Evolutionary conservation across 2,113 vertebrate species (phyloP).

Genomic region (Odocoileus hemionus): DNA sequence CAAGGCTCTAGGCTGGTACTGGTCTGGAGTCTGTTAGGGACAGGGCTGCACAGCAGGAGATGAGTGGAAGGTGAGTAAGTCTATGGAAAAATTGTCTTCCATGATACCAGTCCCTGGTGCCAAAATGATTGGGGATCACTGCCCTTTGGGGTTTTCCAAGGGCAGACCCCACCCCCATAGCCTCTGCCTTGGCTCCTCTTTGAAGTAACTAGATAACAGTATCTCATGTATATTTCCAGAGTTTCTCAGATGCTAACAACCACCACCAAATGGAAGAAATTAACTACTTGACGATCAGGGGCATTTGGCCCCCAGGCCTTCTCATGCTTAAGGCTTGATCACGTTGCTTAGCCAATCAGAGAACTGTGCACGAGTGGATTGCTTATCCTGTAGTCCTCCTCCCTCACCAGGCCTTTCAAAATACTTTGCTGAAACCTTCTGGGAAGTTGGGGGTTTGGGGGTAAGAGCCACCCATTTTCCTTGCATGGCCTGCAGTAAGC

Average conservation of each 20-base stretch:
- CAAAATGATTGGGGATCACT: neutral
- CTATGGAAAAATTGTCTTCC: neutral
- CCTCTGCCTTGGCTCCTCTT: neutral
- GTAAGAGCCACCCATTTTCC: fast-evolving
- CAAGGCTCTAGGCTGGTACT: neutral
- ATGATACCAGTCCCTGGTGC: neutral
- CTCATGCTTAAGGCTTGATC: neutral
- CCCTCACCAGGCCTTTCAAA: neutral
- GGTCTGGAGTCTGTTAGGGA: neutral
- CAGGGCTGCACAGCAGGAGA: neutral
- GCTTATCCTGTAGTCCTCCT: neutral
- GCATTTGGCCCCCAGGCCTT: neutral
- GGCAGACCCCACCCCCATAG: neutral
- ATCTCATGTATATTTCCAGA: neutral
- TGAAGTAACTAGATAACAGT: neutral
- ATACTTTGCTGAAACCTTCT: neutral
- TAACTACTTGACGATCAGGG: neutral
- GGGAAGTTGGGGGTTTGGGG: neutral
- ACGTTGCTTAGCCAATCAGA: neutral
- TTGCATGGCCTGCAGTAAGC: neutral
- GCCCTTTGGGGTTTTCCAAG: neutral
- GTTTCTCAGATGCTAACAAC: neutral
- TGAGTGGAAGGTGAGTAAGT: neutral
- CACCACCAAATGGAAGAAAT: neutral
- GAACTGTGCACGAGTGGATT: neutral